A percentile compares a stretch with the other conserved stretches of the same genome.
These are phyloP conservation scores for Drosophila monieri DNA, from an alignment of 2,888 invertebrate species.

Conservation along the genomic window DNA sequence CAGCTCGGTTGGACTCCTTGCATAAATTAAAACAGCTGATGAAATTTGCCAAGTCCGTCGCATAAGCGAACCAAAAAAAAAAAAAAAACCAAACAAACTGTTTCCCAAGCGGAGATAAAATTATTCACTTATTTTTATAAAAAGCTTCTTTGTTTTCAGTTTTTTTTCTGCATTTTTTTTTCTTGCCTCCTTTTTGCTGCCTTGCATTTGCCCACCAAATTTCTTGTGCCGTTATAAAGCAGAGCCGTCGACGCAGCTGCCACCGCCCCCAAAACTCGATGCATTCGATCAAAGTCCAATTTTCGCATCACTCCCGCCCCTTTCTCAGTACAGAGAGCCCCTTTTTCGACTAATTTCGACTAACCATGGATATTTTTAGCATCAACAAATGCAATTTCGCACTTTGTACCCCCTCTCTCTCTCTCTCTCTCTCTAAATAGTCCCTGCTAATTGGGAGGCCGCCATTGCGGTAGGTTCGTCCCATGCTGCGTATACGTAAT, in stretches of 20 bases:
- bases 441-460: constrained; percentile 25
- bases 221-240: constrained; percentile 46
- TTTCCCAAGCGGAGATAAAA: constrained; percentile 40
- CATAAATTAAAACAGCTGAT: constrained; percentile 78
- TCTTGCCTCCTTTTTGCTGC: not conserved
- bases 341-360: not conserved
- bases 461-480: constrained; percentile 68
- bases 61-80: constrained; percentile 60
- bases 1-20: constrained; percentile 44
- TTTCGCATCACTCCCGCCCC: constrained; percentile 30
- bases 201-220: constrained; percentile 28
- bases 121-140: constrained; percentile 65
- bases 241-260: not conserved
- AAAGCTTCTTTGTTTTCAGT: constrained; percentile 28
- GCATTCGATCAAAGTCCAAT: constrained; percentile 59
- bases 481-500: constrained; percentile 57
- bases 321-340: not conserved
- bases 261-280: constrained; percentile 58
- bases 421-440: constrained; percentile 12
- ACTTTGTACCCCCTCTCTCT: constrained; percentile 2
- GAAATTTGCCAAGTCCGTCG: constrained; percentile 65
- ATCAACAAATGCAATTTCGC: constrained; percentile 30
- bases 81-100: constrained; percentile 17
- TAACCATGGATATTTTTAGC: constrained; percentile 26
- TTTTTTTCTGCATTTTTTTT: constrained; percentile 21